Conservation (phyloP, 2,113 vertebrate species). For the Dipodomys ordii region DNA sequence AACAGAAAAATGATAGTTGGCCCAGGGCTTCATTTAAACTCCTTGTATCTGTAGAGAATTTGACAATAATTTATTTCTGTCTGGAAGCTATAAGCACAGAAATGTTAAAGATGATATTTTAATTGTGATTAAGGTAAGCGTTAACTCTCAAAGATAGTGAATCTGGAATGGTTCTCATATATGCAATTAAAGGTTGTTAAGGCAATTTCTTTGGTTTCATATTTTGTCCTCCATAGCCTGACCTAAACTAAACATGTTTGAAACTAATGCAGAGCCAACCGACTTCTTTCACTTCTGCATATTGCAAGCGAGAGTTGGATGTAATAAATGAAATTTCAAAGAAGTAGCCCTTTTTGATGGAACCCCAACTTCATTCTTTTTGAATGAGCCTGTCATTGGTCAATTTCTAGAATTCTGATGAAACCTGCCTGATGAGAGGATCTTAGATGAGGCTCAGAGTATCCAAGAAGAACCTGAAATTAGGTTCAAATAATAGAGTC, state of each 20-base stretch:
- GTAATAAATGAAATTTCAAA: not conserved
- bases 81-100: not conserved
- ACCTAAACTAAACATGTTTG: not conserved
- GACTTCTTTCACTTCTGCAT: not conserved
- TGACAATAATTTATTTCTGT: not conserved
- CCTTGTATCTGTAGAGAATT: not conserved
- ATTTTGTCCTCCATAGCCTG: not conserved
- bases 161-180: not conserved
- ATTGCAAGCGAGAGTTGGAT: not conserved
- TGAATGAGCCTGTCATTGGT: not conserved
- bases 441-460: not conserved
- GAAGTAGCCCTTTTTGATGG: not conserved
- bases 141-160: not conserved
- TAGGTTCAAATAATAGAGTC: not conserved
- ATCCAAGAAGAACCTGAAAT: not conserved
- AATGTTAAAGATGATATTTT: constrained; percentile 7
- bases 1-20: constrained; percentile 14
- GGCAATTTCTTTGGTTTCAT: not conserved
- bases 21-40: not conserved
- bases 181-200: not conserved
- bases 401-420: not conserved
- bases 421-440: not conserved
- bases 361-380: not conserved
- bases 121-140: not conserved
- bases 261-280: not conserved